phyloP scores from a whole-genome alignment of 1,140 invertebrate genomes.

The Alviniconcha marisindica region DNA sequence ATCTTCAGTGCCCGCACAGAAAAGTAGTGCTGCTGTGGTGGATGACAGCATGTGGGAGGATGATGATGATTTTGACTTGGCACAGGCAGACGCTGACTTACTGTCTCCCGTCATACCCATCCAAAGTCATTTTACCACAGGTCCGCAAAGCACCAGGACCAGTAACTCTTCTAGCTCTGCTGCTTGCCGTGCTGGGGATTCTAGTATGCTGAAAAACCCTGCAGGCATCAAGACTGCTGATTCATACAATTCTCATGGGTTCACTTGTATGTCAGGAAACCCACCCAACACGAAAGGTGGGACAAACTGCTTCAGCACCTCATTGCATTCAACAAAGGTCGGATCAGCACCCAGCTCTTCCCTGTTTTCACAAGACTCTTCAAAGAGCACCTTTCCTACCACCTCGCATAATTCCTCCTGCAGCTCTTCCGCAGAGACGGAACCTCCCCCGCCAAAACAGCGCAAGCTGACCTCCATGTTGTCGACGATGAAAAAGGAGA shows the following conservation, averaged over 20 bases:
- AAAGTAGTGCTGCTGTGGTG: no score
- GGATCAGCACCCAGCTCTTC: neutral
- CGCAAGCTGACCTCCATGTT: conserved; percentile 29
- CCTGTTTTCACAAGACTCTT: neutral
- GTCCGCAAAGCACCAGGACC: no score
- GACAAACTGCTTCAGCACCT: no score
- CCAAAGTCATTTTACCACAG: neutral
- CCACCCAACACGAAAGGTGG: no score
- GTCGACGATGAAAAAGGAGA: neutral
- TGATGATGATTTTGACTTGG: conserved; percentile 33
- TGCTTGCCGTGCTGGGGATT: no score
- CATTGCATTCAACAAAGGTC: no score
- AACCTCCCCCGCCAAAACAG: conserved; percentile 22
- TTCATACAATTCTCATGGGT: no score
- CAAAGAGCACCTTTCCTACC: neutral
- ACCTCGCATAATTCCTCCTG: neutral
- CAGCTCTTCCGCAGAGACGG: neutral
- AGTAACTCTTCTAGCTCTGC: no score
- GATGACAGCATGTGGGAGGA: conserved; percentile 17
- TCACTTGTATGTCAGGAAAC: no score
- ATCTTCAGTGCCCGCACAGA: no score
- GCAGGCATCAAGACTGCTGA: no score
- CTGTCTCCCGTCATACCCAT: conserved; percentile 19
- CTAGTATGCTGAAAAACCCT: no score
- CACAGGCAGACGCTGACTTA: neutral